Percentiles rank a stretch among this genome's conserved stretches.
Conservation (phyloP, 2,888 invertebrate species). For the Nephrotoma appendiculata region DNA sequence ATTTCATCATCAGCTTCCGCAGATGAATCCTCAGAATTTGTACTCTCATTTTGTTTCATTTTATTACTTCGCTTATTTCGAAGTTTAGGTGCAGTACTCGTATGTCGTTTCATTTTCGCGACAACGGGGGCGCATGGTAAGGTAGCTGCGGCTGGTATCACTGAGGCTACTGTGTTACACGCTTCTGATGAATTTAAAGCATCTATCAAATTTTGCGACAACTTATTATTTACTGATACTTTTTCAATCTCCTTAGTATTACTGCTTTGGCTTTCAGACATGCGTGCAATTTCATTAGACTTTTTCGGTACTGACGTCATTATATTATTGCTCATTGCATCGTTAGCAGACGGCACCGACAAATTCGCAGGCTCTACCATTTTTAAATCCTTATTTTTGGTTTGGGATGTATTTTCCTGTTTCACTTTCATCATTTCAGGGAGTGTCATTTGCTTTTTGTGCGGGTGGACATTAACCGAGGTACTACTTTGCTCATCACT, state of each 20-base stretch:
- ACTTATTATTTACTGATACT: background rate
- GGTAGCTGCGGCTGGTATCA: background rate
- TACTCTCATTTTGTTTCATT: conserved; percentile 18
- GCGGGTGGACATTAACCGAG: background rate
- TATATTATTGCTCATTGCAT: background rate
- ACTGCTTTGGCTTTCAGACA: background rate
- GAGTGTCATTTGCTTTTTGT: conserved; percentile 27
- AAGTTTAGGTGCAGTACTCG: conserved; percentile 23
- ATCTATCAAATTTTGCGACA: background rate
- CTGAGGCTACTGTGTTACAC: background rate
- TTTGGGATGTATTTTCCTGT: conserved; percentile 10
- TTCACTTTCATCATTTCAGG: conserved; percentile 28
- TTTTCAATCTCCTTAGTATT: background rate
- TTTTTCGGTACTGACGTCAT: background rate
- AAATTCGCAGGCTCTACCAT: conserved; percentile 14
- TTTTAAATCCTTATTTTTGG: conserved; percentile 1
- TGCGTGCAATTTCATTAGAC: background rate
- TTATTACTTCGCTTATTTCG: conserved; percentile 21
- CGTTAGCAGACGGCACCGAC: background rate
- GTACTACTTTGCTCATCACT: conserved; percentile 10
- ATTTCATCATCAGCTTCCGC: conserved; percentile 53
- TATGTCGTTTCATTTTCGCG: background rate
- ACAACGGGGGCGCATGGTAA: background rate
- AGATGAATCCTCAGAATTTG: conserved; percentile 43
- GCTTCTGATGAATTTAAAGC: background rate